Base-by-base conservation (phyloP, 2,113 vertebrate species). In the Oryzias curvinotus region DNA sequence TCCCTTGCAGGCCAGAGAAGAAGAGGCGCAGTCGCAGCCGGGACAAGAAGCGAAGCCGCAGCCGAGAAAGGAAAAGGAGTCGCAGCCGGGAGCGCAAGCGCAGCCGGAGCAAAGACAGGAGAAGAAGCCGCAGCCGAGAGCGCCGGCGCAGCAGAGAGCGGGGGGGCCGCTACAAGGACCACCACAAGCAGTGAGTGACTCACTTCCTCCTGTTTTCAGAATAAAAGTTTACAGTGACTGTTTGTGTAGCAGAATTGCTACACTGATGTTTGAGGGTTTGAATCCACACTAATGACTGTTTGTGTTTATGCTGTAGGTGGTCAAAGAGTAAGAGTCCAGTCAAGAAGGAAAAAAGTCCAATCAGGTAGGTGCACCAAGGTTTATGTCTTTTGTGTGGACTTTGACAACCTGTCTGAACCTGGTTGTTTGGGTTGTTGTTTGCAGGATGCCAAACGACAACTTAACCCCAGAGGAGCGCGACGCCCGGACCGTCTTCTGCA, bases 381-480 rank as follows among this genome's bases (percentile, higher is more conserved):
- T 28, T 17, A 8, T 25, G n/a, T 14, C 25, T 19, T 5, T 8
- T 36, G 2, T 36, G 36, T 36, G 36, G 36, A 36, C n/a, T 18
- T 10, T 18, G 47, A 18, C 5, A 18, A 48, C 47, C 6, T 7
- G n/a, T 18, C 1, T n/a, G 16, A 18, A 7, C 7, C 12, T 48
- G 47, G n/a, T 47, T 17, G 18, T 48, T 6, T n/a, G n/a, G n/a
- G n/a, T n/a, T 54, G 26, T 14, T 44, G 44, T 16, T n/a, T n/a
- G 14, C 72, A 98, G 96, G 77, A 93, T 93, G 73, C 95, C 95
- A 8, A 93, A 97, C 64, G 96, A 98, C 87, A 98, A 96, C 85
- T 88, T 98, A 60, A 95, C 95, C 26, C 96, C 97, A 19, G 97
- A 98, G 68, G 96, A 98, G 86, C 94, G 97, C 45, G 97, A 98